Evolutionary conservation across 2,113 vertebrate genomes (phyloP).

Genomic region (Lophura nycthemera): DNA sequence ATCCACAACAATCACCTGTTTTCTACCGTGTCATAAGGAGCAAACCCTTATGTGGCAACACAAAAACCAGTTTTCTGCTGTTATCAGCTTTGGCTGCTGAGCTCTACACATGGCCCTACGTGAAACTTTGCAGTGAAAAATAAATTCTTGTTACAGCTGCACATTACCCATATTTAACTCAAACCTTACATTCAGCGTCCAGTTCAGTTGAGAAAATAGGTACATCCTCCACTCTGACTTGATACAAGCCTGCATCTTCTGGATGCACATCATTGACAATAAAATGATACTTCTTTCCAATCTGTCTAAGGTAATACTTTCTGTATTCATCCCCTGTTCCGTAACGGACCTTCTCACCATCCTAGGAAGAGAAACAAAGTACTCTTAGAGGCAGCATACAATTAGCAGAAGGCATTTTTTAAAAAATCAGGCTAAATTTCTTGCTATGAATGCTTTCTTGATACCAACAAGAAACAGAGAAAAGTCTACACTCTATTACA

Average conservation of each 20-base stretch:
- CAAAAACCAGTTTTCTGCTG: not conserved
- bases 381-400: not conserved
- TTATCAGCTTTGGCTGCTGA: not conserved
- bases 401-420: not conserved
- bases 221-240: slow-evolving; percentile 85
- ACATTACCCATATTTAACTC: not conserved
- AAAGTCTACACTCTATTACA: not conserved
- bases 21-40: not conserved
- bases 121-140: not conserved
- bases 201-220: slow-evolving; percentile 85
- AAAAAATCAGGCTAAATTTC: not conserved
- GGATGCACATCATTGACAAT: slow-evolving; percentile 81
- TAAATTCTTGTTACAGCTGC: not conserved
- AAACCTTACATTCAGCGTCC: slow-evolving; percentile 75
- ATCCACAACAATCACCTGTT: not conserved
- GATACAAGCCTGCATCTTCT: slow-evolving; percentile 90
- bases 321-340: slow-evolving; percentile 52
- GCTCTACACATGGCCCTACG: not conserved
- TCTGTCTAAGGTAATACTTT: slow-evolving; percentile 69
- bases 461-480: not conserved
- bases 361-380: slow-evolving; percentile 64
- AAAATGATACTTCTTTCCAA: slow-evolving; percentile 83
- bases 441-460: not conserved
- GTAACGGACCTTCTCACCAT: slow-evolving; percentile 75
- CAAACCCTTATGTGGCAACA: not conserved